Base-by-base conservation (phyloP, 1,140 invertebrate species). In the Carposina sasakii region DNA sequence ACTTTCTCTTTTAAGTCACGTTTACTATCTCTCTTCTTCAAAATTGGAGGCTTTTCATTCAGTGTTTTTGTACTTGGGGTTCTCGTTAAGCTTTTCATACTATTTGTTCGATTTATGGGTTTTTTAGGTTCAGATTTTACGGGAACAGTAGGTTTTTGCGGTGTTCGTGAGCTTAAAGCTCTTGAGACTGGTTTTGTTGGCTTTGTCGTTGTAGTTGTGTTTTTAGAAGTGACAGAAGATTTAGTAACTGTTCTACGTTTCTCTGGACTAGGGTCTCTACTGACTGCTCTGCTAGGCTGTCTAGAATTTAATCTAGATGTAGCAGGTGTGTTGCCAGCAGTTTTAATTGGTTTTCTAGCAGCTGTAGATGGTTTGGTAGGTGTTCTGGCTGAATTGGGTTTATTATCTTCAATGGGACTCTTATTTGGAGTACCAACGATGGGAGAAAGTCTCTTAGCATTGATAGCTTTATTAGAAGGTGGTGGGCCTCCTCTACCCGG, bases 341-440 rank as follows among this genome's bases (percentile, higher is more conserved):
- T 69, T 64, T 76, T 83, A 4, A 57, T 56, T 30, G 64, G 22
- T 48, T 81, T 79, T 42, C 57, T 71, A 17, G 60, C 52, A 44
- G 55, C 39, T 15, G 67, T 36, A 30, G 68, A 52, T 17, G 66
- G 57, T 62, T 71, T 85, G 44, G 60, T 37, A 12, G 67, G 36
- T 23, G 58, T 60, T 63, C 66, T 76, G 15, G 67, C 64, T 12
- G 76, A 73, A 34, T 55, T 55, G 12, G 71, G 55, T 47, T 79
- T 82, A 13, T 47, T 42, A 40, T 76, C 70, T 49, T 77, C 75
- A 3, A 60, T 55, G 9, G 81, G 81, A 60, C 76, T 85, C 67
- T 85, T 86, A 45, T 72, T 85, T 28, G 85, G 83, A 12, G 85
- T 86, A 4, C 81, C 76, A 33, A 82, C 82, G 22, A 86, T 86